phyloP scores from a whole-genome alignment of 2,888 invertebrate genomes.

The Rutpela maculata region DNA sequence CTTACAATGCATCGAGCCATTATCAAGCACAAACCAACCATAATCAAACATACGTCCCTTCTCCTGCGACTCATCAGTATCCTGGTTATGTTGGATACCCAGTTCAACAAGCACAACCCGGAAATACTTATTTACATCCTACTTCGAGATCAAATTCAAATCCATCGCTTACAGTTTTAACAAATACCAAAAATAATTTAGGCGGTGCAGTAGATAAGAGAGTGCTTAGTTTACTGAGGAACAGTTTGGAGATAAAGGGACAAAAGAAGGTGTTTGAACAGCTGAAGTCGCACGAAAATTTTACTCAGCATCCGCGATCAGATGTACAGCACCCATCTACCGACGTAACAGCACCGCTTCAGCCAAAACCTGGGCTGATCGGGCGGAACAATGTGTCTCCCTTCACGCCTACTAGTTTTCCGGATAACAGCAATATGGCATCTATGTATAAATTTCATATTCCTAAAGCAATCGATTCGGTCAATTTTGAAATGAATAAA shows the following conservation, averaged over 20 bases:
- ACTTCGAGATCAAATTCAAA: conserved; percentile 64
- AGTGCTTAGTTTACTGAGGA: conserved; percentile 83
- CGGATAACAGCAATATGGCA: conserved; percentile 74
- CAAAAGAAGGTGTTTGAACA: conserved; percentile 75
- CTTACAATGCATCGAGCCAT: conserved; percentile 55
- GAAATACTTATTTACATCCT: conserved; percentile 59
- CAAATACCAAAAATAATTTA: conserved; percentile 61
- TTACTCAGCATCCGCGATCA: conserved; percentile 61
- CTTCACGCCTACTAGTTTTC: conserved; percentile 76
- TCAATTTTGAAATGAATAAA: conserved; percentile 72
- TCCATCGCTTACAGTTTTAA: conserved; percentile 58
- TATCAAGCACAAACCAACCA: conserved; percentile 64
- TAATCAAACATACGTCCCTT: conserved; percentile 70
- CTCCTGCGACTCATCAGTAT: conserved; percentile 67
- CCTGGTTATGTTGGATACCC: conserved; percentile 62
- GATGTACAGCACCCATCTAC: conserved; percentile 72
- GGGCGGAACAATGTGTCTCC: conserved; percentile 77
- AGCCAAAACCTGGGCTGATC: conserved; percentile 74
- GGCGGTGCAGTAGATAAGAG: conserved; percentile 81
- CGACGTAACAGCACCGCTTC: conserved; percentile 71
- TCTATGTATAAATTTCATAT: conserved; percentile 80
- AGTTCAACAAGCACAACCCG: conserved; percentile 56
- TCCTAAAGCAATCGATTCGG: conserved; percentile 82
- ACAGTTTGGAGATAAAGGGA: conserved; percentile 82
- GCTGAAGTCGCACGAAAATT: conserved; percentile 62